Percentiles rank a stretch among this genome's conserved stretches.
These are phyloP conservation scores for Cryptosula pallasiana DNA, from an alignment of 2,888 invertebrate species.

Conservation along the genomic window DNA sequence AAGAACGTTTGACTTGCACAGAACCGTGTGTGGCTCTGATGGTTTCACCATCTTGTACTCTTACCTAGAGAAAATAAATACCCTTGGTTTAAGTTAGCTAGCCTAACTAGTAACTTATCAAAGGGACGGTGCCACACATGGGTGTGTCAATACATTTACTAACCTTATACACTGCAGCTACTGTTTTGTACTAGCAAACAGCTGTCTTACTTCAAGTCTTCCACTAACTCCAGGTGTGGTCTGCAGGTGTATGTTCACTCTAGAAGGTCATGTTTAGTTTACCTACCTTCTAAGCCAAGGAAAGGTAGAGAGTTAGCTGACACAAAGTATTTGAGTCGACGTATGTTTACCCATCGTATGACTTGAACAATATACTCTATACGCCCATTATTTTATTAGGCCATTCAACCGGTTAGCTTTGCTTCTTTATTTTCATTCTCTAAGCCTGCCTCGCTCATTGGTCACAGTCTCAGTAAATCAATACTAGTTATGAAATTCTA, in stretches of 20 bases:
- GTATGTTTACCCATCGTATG: not conserved
- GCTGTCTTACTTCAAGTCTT: no score
- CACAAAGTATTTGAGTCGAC: not conserved
- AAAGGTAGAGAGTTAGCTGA: no score
- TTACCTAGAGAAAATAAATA: not conserved
- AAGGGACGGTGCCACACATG: no score
- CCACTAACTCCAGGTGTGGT: no score
- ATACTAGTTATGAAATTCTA: conserved; percentile 9
- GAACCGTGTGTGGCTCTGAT: not conserved
- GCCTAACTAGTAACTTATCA: no score
- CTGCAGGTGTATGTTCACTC: no score
- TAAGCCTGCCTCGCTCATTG: not conserved
- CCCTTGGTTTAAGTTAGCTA: no score
- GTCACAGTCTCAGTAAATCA: not conserved
- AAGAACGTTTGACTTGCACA: conserved; percentile 10
- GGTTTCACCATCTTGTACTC: not conserved
- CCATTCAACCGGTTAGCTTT: conserved; percentile 20
- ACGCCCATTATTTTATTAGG: not conserved
- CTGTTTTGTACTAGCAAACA: no score
- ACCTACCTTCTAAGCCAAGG: no score
- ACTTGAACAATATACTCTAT: not conserved
- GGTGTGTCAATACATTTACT: no score
- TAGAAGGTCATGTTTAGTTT: no score
- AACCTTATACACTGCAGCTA: not conserved
- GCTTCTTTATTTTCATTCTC: not conserved